Evolutionary conservation across 2,113 vertebrate genomes (phyloP).

Genomic region (Ariopsis seemanni): DNA sequence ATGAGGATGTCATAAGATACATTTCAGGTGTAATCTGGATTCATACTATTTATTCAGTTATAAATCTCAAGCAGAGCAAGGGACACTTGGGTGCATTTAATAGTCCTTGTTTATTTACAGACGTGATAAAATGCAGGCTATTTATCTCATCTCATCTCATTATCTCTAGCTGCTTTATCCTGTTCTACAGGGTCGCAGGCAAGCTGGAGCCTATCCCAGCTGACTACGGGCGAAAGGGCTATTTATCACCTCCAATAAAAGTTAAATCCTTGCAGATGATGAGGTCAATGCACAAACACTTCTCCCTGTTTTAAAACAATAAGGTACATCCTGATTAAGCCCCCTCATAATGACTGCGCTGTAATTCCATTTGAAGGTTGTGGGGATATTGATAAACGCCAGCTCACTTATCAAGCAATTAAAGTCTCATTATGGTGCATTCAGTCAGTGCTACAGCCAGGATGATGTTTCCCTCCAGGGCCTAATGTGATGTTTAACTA

Average conservation of each 20-base stretch:
- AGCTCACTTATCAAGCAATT: slow-evolving; percentile 76
- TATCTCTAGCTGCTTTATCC: not conserved
- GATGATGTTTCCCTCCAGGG: slow-evolving; percentile 66
- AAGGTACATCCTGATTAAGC: slow-evolving; percentile 71
- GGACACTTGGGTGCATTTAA: not conserved
- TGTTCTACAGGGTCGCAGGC: too few species aligned
- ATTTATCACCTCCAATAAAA: slow-evolving; percentile 49
- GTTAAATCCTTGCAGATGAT: slow-evolving; percentile 59
- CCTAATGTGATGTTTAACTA: slow-evolving; percentile 56
- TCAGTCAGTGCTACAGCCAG: slow-evolving; percentile 67
- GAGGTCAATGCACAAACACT: slow-evolving; percentile 66
- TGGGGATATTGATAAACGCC: slow-evolving; percentile 74
- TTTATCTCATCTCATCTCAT: slow-evolving; percentile 14
- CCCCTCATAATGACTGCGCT: slow-evolving; percentile 60
- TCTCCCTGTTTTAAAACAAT: slow-evolving; percentile 62
- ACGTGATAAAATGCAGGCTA: slow-evolving; percentile 35
- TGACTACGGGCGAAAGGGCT: too few species aligned
- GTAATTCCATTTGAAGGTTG: slow-evolving; percentile 73
- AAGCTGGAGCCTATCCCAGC: too few species aligned
- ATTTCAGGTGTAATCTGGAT: slow-evolving; percentile 5
- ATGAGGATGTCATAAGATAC: not conserved
- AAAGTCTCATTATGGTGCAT: slow-evolving; percentile 74
- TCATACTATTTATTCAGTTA: not conserved
- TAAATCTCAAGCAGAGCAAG: not conserved
- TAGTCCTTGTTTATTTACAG: not conserved